These are phyloP conservation scores for Lasioglossum morio DNA, from an alignment of 2,888 invertebrate species.

Conservation along the genomic window DNA sequence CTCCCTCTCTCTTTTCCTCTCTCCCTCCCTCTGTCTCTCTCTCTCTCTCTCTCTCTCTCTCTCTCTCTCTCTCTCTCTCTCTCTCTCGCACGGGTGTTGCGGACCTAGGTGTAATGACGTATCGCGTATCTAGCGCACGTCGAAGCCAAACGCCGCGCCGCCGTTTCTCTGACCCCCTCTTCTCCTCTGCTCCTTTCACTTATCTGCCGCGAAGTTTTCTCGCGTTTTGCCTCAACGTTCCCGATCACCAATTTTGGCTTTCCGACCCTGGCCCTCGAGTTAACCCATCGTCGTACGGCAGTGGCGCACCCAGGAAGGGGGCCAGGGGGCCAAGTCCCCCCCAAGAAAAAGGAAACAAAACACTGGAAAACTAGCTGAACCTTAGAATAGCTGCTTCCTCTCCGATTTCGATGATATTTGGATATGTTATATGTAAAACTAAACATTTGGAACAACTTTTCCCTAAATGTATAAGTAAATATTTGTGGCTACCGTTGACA, in stretches of 20 bases:
- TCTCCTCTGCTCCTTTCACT: constrained; percentile 81
- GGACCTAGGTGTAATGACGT: constrained; percentile 69
- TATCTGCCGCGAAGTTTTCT: constrained; percentile 69
- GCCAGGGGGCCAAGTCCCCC: too few species aligned
- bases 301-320: too few species aligned
- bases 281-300: too few species aligned
- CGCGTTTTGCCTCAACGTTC: constrained; percentile 35
- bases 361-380: too few species aligned
- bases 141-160: constrained; percentile 57
- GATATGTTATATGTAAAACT: too few species aligned
- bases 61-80: background rate
- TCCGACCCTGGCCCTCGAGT: background rate
- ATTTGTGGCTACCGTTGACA: too few species aligned
- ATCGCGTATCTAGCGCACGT: constrained; percentile 64
- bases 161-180: constrained; percentile 70
- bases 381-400: too few species aligned
- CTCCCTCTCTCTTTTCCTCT: constrained; percentile 9
- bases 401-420: too few species aligned
- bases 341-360: too few species aligned
- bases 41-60: constrained; percentile 12
- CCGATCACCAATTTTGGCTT: background rate
- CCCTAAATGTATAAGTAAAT: too few species aligned
- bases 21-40: background rate
- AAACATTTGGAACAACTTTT: too few species aligned
- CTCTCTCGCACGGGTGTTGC: constrained; percentile 49